phyloP scores from a whole-genome alignment of 1,140 invertebrate genomes.

The Neoseiulus cucumeris region DNA sequence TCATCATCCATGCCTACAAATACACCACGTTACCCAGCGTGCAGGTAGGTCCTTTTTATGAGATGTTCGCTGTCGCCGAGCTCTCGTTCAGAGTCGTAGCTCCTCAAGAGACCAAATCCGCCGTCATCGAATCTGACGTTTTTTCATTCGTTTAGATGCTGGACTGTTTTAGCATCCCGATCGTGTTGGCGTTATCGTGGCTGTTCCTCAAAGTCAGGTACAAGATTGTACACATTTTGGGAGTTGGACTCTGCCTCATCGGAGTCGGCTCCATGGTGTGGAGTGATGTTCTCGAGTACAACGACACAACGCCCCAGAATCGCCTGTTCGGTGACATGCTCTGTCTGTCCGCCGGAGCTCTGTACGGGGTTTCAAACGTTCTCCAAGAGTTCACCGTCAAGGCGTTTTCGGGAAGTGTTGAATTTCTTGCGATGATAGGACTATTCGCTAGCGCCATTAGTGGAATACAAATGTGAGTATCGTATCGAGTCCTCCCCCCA shows the following conservation, averaged over 20 bases:
- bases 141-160: constrained; percentile 40
- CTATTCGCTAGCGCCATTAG: constrained; percentile 57
- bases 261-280: constrained; percentile 61
- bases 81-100: background rate
- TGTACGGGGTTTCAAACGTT: constrained; percentile 61
- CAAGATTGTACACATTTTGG: constrained; percentile 49
- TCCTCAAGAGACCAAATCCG: background rate
- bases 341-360: constrained; percentile 51
- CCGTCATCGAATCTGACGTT: background rate
- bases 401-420: constrained; percentile 45
- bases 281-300: constrained; percentile 52
- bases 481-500: background rate
- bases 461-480: constrained; percentile 50
- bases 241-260: constrained; percentile 54
- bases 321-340: constrained; percentile 61
- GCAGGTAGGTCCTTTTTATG: constrained; percentile 25
- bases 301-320: constrained; percentile 38
- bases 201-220: constrained; percentile 45
- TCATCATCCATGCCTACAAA: constrained; percentile 49
- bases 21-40: constrained; percentile 34
- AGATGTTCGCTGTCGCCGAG: background rate
- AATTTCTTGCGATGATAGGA: constrained; percentile 65
- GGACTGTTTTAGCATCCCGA: constrained; percentile 65
- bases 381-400: constrained; percentile 63
- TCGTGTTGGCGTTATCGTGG: constrained; percentile 50